A percentile compares a stretch with the other conserved stretches of the same genome.
Evolutionary conservation across 2,797 vertebrate genomes (phyloP).

Genomic region (Podargus strigoides): DNA sequence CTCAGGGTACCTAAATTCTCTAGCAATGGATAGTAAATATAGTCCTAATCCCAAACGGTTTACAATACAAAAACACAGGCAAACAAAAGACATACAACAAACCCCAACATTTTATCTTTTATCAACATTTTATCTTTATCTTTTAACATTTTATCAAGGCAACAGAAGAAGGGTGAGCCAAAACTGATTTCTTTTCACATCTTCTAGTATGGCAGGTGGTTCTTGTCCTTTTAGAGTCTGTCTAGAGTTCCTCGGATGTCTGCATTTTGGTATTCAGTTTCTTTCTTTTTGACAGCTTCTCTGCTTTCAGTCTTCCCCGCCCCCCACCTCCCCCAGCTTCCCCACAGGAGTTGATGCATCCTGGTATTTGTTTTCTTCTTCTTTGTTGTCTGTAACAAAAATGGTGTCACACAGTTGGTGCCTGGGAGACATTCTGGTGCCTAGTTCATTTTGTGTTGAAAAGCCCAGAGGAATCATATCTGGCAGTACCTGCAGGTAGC

Average conservation of each 20-base stretch:
- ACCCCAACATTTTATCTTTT: not conserved
- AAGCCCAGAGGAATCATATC: not conserved
- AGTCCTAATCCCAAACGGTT: not conserved
- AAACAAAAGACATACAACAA: not conserved
- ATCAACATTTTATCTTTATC: not conserved
- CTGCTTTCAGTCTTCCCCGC: not conserved
- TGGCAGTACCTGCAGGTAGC: not conserved
- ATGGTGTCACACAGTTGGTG: not conserved
- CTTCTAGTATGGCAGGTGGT: not conserved
- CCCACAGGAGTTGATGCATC: not conserved
- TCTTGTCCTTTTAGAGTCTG: not conserved
- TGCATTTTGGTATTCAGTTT: not conserved
- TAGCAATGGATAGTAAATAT: not conserved
- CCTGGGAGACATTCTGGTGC: not conserved
- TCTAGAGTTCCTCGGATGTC: not conserved
- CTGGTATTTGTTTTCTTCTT: not conserved
- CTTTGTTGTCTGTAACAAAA: not conserved
- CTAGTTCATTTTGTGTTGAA: not conserved
- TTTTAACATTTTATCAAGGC: not conserved
- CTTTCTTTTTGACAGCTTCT: not conserved
- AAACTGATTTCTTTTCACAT: not conserved
- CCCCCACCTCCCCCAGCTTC: not conserved
- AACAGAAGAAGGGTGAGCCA: not conserved
- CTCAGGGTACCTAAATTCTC: not conserved
- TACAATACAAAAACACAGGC: not conserved